Base-by-base conservation (phyloP, 2,113 vertebrate genomes). In the Alligator mississippiensis region DNA sequence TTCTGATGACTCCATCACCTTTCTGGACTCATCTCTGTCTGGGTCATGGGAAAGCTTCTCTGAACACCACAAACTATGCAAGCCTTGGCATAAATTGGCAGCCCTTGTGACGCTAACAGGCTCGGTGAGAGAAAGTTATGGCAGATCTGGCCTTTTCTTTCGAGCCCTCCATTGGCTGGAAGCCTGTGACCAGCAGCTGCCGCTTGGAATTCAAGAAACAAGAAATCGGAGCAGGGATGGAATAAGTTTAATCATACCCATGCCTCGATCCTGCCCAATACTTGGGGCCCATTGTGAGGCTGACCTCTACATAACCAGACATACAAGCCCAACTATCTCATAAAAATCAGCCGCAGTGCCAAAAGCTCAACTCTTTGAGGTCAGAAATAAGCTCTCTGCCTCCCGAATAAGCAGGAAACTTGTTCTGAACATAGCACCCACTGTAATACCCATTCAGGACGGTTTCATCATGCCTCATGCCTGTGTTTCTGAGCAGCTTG, bases 241-340 rank as follows among this genome's bases (percentile, higher is more conserved):
- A 24, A 8, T 14, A 1, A 34, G 47, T 57, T 93, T 28, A 18
- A 12, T 58, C 59, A n/a, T 2, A 54, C 54, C 57, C 57, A n/a
- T 18, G 25, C 38, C n/a, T 79, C 11, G 47, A 25, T 74, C 9
- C 60, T 81, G 54, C 47, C 12, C 38, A 57, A 63, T 7, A 59
- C 87, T 62, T 66, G 38, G 57, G 55, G 1, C 79, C 74, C 27
- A 30, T 54, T 47, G 24, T 60, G 17, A 63, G 62, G 9, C 15
- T 15, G 75, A 7, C 28, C n/a, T 9, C 28, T 34, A 47, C 61
- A 57, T 57, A 68, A 85, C 5, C 81, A 64, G 75, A 66, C n/a
- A 47, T 2, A 2, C 28, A 7, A 63, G 57, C 14, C 5, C 1
- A 30, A 81, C 28, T 1, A 9, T 13, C 25, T 11, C 54, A 17